Evolutionary conservation across 1,140 invertebrate genomes (phyloP).

Genomic region (Amphibalanus amphitrite): DNA sequence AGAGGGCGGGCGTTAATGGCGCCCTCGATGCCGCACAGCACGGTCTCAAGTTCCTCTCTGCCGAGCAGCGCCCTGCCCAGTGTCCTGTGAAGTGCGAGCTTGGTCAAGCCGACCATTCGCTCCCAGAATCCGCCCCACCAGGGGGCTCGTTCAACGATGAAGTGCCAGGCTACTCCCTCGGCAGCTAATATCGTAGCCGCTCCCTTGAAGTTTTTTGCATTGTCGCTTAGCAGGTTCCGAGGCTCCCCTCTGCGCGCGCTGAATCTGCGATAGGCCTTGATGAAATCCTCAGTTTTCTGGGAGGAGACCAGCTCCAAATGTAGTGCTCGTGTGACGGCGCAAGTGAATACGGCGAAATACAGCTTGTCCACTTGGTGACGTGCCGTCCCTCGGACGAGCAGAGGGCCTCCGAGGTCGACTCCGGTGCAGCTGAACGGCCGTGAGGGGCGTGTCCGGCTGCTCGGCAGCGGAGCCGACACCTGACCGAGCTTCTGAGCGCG

Average conservation of each 20-base stretch:
- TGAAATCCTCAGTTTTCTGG: too few species aligned
- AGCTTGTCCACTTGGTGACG: too few species aligned
- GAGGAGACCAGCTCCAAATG: too few species aligned
- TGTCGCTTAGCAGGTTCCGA: conserved; percentile 1
- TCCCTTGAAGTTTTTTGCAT: conserved; percentile 8
- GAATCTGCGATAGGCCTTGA: too few species aligned
- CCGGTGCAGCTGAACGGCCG: conserved; percentile 8
- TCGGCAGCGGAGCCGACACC: neutral
- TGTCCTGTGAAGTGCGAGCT: conserved; percentile 18
- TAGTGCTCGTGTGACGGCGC: too few species aligned
- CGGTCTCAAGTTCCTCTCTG: conserved; percentile 18
- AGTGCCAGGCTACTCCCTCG: conserved; percentile 22
- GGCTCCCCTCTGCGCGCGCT: too few species aligned
- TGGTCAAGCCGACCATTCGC: conserved; percentile 25
- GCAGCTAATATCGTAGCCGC: conserved; percentile 3
- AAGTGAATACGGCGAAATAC: too few species aligned
- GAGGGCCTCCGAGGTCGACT: conserved; percentile 9
- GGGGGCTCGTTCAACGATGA: conserved; percentile 23
- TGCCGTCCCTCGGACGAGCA: conserved; percentile 4
- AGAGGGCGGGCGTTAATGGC: too few species aligned
- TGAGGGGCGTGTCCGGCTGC: neutral
- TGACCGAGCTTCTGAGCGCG: too few species aligned
- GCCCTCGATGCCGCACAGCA: too few species aligned
- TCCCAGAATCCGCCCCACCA: conserved; percentile 30
- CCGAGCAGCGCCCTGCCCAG: conserved; percentile 20